Evolutionary conservation across 2,113 vertebrate species (phyloP).

Genomic region (Desmodus rotundus): DNA sequence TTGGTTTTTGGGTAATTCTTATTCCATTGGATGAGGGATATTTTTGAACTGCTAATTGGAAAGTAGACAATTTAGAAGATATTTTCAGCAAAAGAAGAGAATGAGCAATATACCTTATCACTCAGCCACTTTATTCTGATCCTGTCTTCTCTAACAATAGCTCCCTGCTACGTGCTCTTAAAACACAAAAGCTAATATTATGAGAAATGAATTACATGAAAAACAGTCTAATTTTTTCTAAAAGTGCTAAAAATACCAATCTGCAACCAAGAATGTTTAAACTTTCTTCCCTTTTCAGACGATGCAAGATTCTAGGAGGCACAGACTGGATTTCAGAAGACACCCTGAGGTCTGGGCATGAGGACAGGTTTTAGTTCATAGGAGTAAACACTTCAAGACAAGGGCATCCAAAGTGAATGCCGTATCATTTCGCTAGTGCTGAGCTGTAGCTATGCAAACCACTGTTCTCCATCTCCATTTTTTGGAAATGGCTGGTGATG

Average conservation of each 20-base stretch:
- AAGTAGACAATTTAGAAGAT: slow-evolving; percentile 10
- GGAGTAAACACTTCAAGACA: not conserved
- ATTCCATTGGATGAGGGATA: not conserved
- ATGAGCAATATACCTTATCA: not conserved
- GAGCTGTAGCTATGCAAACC: not conserved
- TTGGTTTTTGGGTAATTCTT: not conserved
- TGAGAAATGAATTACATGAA: slow-evolving; percentile 58
- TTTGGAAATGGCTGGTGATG: not conserved
- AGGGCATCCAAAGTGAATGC: not conserved
- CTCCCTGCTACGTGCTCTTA: slow-evolving; percentile 39
- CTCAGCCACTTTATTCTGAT: slow-evolving; percentile 40
- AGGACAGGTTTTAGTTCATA: not conserved
- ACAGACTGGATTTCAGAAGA: not conserved
- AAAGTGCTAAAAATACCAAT: slow-evolving; percentile 60
- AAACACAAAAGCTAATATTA: slow-evolving; percentile 63
- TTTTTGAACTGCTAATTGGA: slow-evolving; percentile 21
- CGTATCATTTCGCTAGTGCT: not conserved
- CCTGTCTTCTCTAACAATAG: slow-evolving; percentile 54
- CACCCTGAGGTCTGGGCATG: not conserved
- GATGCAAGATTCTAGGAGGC: not conserved
- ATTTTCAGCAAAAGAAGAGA: slow-evolving; percentile 54
- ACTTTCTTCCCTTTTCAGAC: slow-evolving; percentile 22
- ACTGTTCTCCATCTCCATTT: not conserved
- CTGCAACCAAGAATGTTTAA: slow-evolving; percentile 43
- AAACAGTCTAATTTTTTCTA: slow-evolving; percentile 55